phyloP scores from a whole-genome alignment of 2,888 invertebrate genomes.

The Agrilus cyanescens region DNA sequence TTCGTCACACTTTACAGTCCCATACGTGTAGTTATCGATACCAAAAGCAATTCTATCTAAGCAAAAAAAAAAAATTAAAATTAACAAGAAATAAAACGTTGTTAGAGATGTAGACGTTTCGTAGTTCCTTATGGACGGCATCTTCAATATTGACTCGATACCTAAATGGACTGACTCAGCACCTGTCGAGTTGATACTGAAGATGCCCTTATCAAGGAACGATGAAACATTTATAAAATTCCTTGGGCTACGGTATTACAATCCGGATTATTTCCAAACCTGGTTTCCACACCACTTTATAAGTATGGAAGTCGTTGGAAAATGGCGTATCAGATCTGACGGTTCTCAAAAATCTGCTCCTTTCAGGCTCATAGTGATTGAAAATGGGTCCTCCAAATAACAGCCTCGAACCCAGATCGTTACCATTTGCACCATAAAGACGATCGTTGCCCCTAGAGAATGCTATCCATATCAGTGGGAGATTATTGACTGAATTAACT shows the following conservation, averaged over 20 bases:
- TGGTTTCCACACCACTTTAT: conserved; percentile 52
- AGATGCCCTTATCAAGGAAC: too few species aligned
- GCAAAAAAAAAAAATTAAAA: conserved; percentile 11
- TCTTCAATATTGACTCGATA: too few species aligned
- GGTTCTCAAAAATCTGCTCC: conserved; percentile 26
- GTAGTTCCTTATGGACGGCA: too few species aligned
- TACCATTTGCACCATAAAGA: conserved; percentile 24
- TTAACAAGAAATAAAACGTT: too few species aligned
- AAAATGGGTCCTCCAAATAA: conserved; percentile 42
- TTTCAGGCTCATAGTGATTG: conserved; percentile 29
- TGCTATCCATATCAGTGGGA: conserved; percentile 25
- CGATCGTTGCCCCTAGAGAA: conserved; percentile 32
- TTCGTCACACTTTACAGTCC: conserved; percentile 18
- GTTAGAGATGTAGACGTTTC: too few species aligned
- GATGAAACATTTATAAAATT: too few species aligned
- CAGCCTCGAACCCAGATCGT: conserved; percentile 34
- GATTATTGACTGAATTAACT: conserved; percentile 19
- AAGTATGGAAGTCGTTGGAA: conserved; percentile 51
- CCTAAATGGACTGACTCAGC: too few species aligned
- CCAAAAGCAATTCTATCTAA: conserved; percentile 27
- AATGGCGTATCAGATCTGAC: conserved; percentile 28
- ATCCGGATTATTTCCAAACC: conserved; percentile 23
- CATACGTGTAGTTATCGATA: conserved; percentile 33
- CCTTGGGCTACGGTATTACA: background rate
- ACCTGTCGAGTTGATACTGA: too few species aligned